phyloP scores from a whole-genome alignment of 1,140 invertebrate species.

The Harlomillsia oculata region DNA sequence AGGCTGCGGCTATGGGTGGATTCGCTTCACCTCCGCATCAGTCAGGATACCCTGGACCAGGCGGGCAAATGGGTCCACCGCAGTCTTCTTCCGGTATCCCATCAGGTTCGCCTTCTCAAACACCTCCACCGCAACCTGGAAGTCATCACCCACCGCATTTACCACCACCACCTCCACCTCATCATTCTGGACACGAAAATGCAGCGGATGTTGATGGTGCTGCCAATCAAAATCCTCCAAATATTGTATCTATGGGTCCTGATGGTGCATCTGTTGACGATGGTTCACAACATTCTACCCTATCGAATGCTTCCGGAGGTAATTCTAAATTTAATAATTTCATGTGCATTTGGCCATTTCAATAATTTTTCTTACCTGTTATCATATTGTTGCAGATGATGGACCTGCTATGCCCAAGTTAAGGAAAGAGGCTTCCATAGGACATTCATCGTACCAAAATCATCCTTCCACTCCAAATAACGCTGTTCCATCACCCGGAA shows the following conservation, averaged over 20 bases:
- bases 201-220: constrained; percentile 1
- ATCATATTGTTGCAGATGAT: constrained; percentile 68
- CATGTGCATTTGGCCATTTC: neutral
- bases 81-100: constrained; percentile 28
- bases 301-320: constrained; percentile 82
- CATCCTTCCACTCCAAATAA: constrained; percentile 63
- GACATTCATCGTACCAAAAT: constrained; percentile 41
- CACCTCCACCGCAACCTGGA: constrained; percentile 45
- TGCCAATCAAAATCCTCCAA: constrained; percentile 37
- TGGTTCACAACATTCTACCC: constrained; percentile 79
- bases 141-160: constrained; percentile 50
- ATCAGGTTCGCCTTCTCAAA: constrained; percentile 40
- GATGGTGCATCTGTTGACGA: constrained; percentile 78
- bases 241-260: constrained; percentile 61
- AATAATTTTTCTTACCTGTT: neutral
- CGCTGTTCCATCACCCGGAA: constrained; percentile 66
- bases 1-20: too few species aligned
- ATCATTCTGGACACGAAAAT: constrained; percentile 11
- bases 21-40: constrained; percentile 45
- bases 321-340: constrained; percentile 26
- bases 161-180: constrained; percentile 45
- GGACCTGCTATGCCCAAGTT: constrained; percentile 59
- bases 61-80: constrained; percentile 40
- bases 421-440: constrained; percentile 50
- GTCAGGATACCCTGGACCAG: constrained; percentile 42